These are phyloP conservation scores for Cotesia chilonis DNA, from an alignment of 1,140 invertebrate species.

Conservation along the genomic window DNA sequence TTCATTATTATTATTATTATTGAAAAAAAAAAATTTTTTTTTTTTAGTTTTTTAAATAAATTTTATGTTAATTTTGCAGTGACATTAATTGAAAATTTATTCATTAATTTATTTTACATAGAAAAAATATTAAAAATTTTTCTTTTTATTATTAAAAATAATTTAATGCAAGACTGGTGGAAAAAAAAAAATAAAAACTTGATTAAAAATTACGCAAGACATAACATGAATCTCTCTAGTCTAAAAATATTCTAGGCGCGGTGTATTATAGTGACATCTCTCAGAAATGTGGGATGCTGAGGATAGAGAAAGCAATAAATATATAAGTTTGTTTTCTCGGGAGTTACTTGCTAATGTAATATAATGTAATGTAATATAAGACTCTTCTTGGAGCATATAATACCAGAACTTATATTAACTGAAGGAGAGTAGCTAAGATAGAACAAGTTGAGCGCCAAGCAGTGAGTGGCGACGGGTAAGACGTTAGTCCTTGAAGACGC, in stretches of 20 bases:
- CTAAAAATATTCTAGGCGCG: not conserved
- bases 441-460: not conserved
- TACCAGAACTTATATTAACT: not conserved
- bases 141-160: no score
- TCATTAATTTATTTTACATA: no score
- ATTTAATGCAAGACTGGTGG: no score
- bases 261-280: not conserved
- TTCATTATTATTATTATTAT: not conserved
- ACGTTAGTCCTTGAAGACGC: constrained; percentile 28
- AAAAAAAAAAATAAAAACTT: no score
- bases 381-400: not conserved
- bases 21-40: not conserved
- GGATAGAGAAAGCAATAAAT: not conserved
- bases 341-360: not conserved
- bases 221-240: no score
- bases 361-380: not conserved
- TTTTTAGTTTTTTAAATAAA: not conserved
- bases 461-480: constrained; percentile 27
- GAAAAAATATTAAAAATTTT: no score
- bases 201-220: no score
- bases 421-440: not conserved
- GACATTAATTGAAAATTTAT: no score
- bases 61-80: no score
- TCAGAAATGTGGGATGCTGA: not conserved
- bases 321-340: constrained; percentile 1